Evolutionary conservation across 2,888 invertebrate genomes (phyloP), one percentile per base, ranked within the genome.

Genomic region (Eristalinus sepulchralis): DNA sequence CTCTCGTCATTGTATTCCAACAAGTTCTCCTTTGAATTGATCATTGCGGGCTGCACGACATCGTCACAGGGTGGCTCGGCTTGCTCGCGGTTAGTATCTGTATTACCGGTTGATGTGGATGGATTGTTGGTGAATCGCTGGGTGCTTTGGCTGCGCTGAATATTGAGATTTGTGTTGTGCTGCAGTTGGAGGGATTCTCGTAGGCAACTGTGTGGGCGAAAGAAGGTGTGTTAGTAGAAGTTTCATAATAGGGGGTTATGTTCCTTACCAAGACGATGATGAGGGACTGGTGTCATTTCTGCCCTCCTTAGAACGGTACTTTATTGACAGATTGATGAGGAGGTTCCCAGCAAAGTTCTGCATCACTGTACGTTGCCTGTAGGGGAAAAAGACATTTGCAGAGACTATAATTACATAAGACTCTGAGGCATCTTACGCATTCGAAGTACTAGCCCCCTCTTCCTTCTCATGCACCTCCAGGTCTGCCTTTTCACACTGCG

Each of bases 391-490:
- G 10, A 13, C 6, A 6, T 17, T 36, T 47, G 62, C 4, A 24
- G 4, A 57, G 24, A 11, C 13, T 11, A 22, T 10, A 24, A 24
- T 57, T 24, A 24, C 2, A 24, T 6, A 24, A 5, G 22, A 24
- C 24, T 4, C 11, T 4, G 24, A 1, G 2, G 17, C 9, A 22
- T 13, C 67, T 67, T 64, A 88, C 80, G 67, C 67, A 34, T 83
- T 87, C 39, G 87, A 83, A 2, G 87, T 79, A 17, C 86, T 86
- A 3, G 86, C 86, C 8, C 66, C 86, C 47, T 92, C 92, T 90
- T 96, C 95, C 89, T 96, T 96, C 89, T 95, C 96, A 88, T 95
- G 95, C 64, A 94, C 94, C 91, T 96, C 96, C 34, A 96, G 91
- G 90, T 96, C 95, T 0, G 96, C 96, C 89, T 96, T 96, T 90